Evolutionary conservation across 2,888 invertebrate genomes (phyloP).

Genomic region (Hirtodrosophila histrioides): DNA sequence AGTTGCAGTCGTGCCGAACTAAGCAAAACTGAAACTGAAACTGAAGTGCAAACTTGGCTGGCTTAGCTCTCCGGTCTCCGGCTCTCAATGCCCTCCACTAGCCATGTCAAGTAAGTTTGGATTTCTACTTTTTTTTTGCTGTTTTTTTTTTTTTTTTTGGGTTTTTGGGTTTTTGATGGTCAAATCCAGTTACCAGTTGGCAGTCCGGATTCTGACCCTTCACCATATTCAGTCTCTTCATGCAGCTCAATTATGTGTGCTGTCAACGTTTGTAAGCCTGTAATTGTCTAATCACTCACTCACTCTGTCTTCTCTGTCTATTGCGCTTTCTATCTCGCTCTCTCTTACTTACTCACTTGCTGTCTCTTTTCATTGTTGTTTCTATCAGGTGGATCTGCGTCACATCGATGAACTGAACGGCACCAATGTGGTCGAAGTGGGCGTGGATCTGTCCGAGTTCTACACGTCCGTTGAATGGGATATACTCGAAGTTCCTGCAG

Average conservation of each 20-base stretch:
- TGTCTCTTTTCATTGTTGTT: constrained; percentile 2
- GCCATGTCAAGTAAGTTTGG: constrained; percentile 10
- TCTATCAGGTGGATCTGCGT: constrained; percentile 92
- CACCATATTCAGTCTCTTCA: neutral
- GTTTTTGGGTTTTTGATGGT: neutral
- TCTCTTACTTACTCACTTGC: constrained; percentile 4
- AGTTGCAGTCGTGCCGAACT: constrained; percentile 67
- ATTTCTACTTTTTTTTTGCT: neutral
- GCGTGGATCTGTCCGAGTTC: constrained; percentile 98
- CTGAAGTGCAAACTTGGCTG: constrained; percentile 57
- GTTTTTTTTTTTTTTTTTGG: no score
- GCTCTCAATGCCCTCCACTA: constrained; percentile 1
- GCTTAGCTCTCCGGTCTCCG: constrained; percentile 19
- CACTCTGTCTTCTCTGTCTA: constrained; percentile 3
- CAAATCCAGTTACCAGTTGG: neutral
- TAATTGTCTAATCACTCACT: constrained; percentile 64
- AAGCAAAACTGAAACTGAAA: constrained; percentile 63
- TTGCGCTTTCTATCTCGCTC: neutral
- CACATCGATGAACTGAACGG: constrained; percentile 96
- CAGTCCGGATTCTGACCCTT: neutral
- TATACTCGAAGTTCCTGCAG: constrained; percentile 97
- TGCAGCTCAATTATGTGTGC: constrained; percentile 50
- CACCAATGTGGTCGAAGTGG: constrained; percentile 95
- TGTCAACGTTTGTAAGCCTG: constrained; percentile 49
- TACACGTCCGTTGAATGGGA: constrained; percentile 99